Percentiles rank a stretch among this genome's conserved stretches.
These are phyloP conservation scores for Eleginops maclovinus DNA, from an alignment of 2,113 vertebrate species.

Conservation along the genomic window DNA sequence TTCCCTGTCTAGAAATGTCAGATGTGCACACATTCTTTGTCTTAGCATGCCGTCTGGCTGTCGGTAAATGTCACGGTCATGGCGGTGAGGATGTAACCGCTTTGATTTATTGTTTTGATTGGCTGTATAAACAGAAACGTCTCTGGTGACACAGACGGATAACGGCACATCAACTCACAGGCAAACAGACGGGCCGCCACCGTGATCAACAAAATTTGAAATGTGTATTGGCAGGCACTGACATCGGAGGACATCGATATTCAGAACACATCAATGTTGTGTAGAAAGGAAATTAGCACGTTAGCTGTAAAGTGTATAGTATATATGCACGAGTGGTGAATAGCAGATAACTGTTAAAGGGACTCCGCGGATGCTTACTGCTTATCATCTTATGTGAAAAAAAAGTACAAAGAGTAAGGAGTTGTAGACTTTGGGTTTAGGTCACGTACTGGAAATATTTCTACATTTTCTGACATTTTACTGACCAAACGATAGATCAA, in stretches of 20 bases:
- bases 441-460: too few relatives aligned
- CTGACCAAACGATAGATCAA: too few relatives aligned
- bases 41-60: background rate
- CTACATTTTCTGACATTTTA: too few relatives aligned
- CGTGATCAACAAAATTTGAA: background rate
- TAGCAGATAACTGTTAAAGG: too few relatives aligned
- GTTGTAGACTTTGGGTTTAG: too few relatives aligned
- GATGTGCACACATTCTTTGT: background rate
- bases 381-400: too few relatives aligned
- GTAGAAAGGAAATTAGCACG: background rate
- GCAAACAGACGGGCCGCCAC: background rate
- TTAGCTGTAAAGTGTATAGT: background rate
- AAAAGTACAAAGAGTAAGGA: too few relatives aligned
- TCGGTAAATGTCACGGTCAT: conserved; percentile 8
- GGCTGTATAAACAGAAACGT: background rate
- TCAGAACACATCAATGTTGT: background rate
- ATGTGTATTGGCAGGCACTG: background rate
- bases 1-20: background rate
- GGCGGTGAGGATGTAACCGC: background rate
- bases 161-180: background rate
- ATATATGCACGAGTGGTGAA: background rate
- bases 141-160: background rate
- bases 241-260: background rate
- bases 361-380: too few relatives aligned
- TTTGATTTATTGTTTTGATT: background rate